Evolutionary conservation across 2,888 invertebrate genomes (phyloP).

Genomic region (Aleiodes testaceus): DNA sequence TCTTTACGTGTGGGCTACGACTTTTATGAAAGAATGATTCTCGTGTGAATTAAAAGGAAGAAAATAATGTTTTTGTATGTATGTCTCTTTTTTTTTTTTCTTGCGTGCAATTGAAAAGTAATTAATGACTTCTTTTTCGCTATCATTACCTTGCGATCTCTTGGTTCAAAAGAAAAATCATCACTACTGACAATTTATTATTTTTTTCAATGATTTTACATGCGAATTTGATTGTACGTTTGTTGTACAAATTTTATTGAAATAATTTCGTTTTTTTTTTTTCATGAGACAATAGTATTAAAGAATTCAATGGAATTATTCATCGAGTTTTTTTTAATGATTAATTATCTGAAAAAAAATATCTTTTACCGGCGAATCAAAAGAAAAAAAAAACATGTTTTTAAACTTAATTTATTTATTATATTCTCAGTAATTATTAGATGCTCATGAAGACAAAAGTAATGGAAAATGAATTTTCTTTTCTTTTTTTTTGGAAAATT

Average conservation of each 20-base stretch:
- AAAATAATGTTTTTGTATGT: slow-evolving; percentile 23
- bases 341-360: slow-evolving; percentile 43
- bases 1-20: slow-evolving; percentile 15
- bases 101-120: slow-evolving; percentile 30
- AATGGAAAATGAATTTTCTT: slow-evolving; percentile 15
- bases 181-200: slow-evolving; percentile 14
- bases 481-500: slow-evolving; percentile 40
- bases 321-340: slow-evolving; percentile 46
- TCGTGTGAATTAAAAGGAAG: slow-evolving; percentile 17
- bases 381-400: slow-evolving; percentile 42
- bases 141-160: slow-evolving; percentile 48
- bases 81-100: slow-evolving; percentile 27
- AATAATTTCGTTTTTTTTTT: slow-evolving; percentile 20
- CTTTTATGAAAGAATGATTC: slow-evolving; percentile 36
- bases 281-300: slow-evolving; percentile 47
- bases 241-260: slow-evolving; percentile 45
- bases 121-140: slow-evolving; percentile 27
- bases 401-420: slow-evolving; percentile 62
- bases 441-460: slow-evolving; percentile 18
- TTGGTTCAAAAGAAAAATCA: slow-evolving; percentile 38
- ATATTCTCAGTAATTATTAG: slow-evolving; percentile 38
- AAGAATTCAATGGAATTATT: slow-evolving; percentile 47
- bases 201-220: slow-evolving; percentile 30
- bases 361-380: slow-evolving; percentile 58
- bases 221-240: slow-evolving; percentile 44